Evolutionary conservation across 2,888 invertebrate species (phyloP), one percentile per base, ranked within the genome.

Genomic region (Laspeyria flexula): DNA sequence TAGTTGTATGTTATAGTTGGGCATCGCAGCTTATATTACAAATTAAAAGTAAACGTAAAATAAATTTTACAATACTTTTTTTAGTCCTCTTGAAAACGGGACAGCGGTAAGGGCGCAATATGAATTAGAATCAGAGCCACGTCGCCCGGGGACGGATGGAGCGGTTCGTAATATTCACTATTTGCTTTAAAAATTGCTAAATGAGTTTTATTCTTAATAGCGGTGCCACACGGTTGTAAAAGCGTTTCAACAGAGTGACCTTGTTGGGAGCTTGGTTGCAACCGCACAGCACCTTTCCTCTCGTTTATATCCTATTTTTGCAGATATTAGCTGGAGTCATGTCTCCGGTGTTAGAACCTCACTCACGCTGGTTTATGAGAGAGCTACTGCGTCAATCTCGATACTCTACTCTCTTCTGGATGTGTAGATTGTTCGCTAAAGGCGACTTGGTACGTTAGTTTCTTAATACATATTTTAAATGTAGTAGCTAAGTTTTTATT

Each of bases 341-440:
- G 58, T 94, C 93, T 10, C 95, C 95, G 1, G 88, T 93, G 1
- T 93, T 95, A 71, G 93, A 94, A 56, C 88, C 89, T 7, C 93
- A 94, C 59, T 80, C 89, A 0, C 89, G 92, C 15, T 94, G 93
- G 83, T 94, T 94, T 60, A 77, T 95, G 64, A 86, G 94, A 35
- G 96, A 96, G 64, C 60, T 95, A 4, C 86, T 95, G 67, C 85
- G 95, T 0, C 82, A 93, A 10, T 90, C 93, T 3, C 86, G 85
- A 10, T 93, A 90, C 65, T 80, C 85, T 0, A 89, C 93, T 4
- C 73, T 95, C 0, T 94, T 93, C 66, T 94, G 92, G 92, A 73
- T 81, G 13, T 83, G 83, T 60, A 72, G 79, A 12, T 75, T 86
- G 0, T 83, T 85, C 11, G 80, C 94, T 59, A 90, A 86, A 51